Evolutionary conservation across 2,797 vertebrate genomes (phyloP).

Genomic region (Anguilla anguilla): DNA sequence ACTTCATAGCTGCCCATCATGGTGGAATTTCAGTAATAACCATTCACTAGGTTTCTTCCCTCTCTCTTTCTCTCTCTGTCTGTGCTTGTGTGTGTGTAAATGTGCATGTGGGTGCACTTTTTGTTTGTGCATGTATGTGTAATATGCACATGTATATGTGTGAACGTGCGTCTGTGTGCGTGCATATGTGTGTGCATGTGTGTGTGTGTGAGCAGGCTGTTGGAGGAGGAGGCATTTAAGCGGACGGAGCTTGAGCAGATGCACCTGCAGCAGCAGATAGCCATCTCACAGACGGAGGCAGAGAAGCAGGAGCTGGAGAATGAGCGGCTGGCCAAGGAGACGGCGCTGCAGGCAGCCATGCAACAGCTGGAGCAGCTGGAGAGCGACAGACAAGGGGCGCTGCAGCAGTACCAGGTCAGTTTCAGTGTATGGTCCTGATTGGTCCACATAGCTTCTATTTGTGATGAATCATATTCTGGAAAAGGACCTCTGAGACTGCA

Average conservation of each 20-base stretch:
- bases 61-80: background rate
- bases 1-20: background rate
- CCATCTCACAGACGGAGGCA: constrained; percentile 87
- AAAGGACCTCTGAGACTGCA: background rate
- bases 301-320: constrained; percentile 93
- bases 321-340: constrained; percentile 82
- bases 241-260: constrained; percentile 87
- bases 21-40: background rate
- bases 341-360: constrained; percentile 86
- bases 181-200: background rate
- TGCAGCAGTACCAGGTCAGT: constrained; percentile 90
- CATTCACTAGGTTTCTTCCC: background rate
- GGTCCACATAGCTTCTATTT: background rate
- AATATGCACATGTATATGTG: background rate
- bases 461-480: background rate
- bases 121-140: background rate
- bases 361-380: constrained; percentile 86
- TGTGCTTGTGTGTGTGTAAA: background rate
- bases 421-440: background rate
- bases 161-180: background rate
- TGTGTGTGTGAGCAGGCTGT: constrained; percentile 69
- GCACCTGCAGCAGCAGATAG: constrained; percentile 86
- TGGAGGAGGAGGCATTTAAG: constrained; percentile 91
- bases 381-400: constrained; percentile 82
- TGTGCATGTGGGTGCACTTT: background rate